Base-by-base conservation (phyloP, 1,140 invertebrate genomes). In the Ooceraea biroi region DNA sequence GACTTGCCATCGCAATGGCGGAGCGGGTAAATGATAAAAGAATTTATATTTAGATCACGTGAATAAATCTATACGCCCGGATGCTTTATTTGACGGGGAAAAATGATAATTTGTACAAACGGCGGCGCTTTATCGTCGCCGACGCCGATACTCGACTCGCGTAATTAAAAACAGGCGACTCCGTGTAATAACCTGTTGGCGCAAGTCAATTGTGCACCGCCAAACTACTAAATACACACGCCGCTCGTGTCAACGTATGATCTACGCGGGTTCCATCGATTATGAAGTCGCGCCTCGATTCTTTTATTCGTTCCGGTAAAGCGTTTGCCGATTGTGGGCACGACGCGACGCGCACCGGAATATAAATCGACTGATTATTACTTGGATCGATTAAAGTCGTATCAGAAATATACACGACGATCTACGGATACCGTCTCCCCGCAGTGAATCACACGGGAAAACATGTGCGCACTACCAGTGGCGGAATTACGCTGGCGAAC, bases 341-440 rank as follows among this genome's bases (percentile, higher is more conserved):
- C 73, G 73, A 19, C 46, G 41, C 8, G 44, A 65, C 30, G 14
- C 60, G 27, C 17, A 77, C 44, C 73, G 48, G 74, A 77, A 77
- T 77, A 77, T 77, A 77, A 77, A 77, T 77, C 61, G 74, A 66
- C 60, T 77, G 60, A 77, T 77, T 77, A 77, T 77, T 66, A 77
- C 17, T 19, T 25, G 61, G 30, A 82, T 48, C 68, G 74, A 68
- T 73, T 50, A 25, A 68, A 82, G 50, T 72, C 48, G 19, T 11
- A 22, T 41, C 46, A 84, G 66, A 66, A 58, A 78, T 46, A 80
- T n/a, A 60, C 19, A 1, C 19, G n/a, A 17, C 46, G 52, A 73
- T 72, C 30, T 36, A 82, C 19, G 68, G 0, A 8, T 19, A 25
- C 14, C 12, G 58, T 72, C 60, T n/a, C 22, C 36, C n/a, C n/a